Conservation (phyloP, 2,888 invertebrate genomes). For the Chrysolina haemoptera region DNA sequence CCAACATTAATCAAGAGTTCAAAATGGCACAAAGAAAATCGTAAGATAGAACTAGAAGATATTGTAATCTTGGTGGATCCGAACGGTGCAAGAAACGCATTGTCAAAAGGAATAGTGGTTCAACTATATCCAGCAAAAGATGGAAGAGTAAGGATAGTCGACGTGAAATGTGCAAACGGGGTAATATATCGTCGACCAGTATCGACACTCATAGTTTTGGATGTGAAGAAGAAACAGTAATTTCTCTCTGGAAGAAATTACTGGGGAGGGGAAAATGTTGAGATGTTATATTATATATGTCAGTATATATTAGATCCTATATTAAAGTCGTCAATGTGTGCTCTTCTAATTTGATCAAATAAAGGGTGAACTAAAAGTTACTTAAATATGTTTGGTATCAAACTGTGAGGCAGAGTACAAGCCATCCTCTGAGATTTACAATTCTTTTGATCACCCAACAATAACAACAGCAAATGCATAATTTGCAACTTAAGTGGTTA, state of each 20-base stretch:
- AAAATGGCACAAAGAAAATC: slow-evolving; percentile 4
- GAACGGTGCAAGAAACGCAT: background rate
- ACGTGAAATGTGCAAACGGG: background rate
- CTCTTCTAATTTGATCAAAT: too few species aligned
- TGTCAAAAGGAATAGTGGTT: background rate
- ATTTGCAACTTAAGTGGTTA: too few species aligned
- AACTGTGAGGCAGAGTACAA: too few species aligned
- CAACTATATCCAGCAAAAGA: background rate
- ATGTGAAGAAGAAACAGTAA: background rate
- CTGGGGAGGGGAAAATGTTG: background rate
- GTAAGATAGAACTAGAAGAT: background rate
- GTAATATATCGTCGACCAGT: background rate
- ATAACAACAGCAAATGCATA: too few species aligned
- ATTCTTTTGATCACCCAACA: too few species aligned
- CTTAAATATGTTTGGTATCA: too few species aligned
- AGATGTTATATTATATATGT: too few species aligned
- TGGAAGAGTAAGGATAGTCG: background rate
- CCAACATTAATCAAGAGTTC: too few species aligned
- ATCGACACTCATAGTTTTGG: background rate
- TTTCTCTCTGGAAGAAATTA: background rate
- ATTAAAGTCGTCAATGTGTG: too few species aligned
- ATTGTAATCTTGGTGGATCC: background rate
- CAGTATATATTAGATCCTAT: too few species aligned
- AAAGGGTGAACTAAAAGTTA: too few species aligned
- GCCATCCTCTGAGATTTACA: too few species aligned